Evolutionary conservation across 2,888 invertebrate genomes (phyloP).

Genomic region (Microctonus brassicae): DNA sequence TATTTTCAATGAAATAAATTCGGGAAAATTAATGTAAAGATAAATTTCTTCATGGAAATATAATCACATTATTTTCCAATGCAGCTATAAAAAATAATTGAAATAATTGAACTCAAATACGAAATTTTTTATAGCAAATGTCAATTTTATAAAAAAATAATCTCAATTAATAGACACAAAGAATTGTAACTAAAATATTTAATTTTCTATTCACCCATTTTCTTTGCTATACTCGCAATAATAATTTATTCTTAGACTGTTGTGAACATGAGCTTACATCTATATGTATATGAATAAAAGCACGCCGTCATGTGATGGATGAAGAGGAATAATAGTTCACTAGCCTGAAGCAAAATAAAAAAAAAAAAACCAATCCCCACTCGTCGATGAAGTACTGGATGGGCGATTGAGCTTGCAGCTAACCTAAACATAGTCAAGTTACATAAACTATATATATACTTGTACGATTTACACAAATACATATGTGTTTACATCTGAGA

Average conservation of each 20-base stretch:
- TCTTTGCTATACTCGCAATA: constrained; percentile 11
- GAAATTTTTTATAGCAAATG: background rate
- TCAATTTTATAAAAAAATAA: background rate
- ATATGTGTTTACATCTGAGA: background rate
- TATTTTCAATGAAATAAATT: too few relatives aligned
- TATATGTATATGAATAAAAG: background rate
- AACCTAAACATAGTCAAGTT: background rate
- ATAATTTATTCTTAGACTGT: constrained; percentile 17
- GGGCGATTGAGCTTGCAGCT: constrained; percentile 2
- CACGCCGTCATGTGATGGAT: background rate
- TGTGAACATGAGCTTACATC: background rate
- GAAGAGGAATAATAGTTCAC: background rate
- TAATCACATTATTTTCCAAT: background rate
- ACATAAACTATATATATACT: background rate
- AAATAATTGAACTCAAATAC: background rate
- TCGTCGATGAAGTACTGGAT: background rate
- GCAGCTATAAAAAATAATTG: background rate
- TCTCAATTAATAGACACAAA: background rate
- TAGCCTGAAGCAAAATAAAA: background rate
- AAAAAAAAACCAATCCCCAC: background rate
- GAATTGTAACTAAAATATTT: background rate
- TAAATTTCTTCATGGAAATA: too few relatives aligned
- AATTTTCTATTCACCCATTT: constrained; percentile 1
- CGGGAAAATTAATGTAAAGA: too few relatives aligned
- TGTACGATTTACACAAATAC: background rate